Base-by-base conservation (phyloP, 2,888 invertebrate species). In the Oxytorus armatus region DNA sequence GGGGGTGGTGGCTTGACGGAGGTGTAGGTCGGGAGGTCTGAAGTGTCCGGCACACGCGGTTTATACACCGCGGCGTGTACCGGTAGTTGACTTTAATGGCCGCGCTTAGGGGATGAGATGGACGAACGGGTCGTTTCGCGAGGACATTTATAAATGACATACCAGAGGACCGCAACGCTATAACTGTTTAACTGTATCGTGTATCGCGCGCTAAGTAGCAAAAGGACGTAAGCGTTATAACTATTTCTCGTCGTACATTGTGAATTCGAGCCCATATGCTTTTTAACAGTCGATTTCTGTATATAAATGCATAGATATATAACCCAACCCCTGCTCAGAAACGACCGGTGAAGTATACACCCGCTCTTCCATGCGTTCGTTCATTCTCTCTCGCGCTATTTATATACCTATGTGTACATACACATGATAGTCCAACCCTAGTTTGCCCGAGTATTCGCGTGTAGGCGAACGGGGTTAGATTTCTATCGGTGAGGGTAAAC, bases 111-210 rank as follows among this genome's bases (percentile, higher is more conserved):
- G 90, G 88, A 88, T 88, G 91, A 91, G 89, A 89, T 88, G 89
- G 90, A 91, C 90, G 89, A 88, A 90, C 88, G 90, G 90, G 90
- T 90, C 89, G 90, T 91, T 91, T 89, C 89, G 88, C 87, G 66
- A 84, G 87, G 91, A 90, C 91, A 88, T 90, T 90, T 90, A 91
- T 91, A 91, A 91, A 91, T 91, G 91, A 91, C 90, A 87, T 86
- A 89, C 86, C 87, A 83, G n/a, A n/a, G 84, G 82, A 85, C 83
- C 82, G 85, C 85, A 86, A 86, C 85, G 84, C 86, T 90, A 90
- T 89, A 90, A 89, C 88, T 85, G 86, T 77, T 86, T 84, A 81
- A 84, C 86, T 29, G 29, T 65, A 23, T n/a, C n/a, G n/a, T n/a
- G n/a, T 65, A 74, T 39, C 29, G 42, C 29, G 3, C n/a, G 14